A percentile compares a stretch with the other conserved stretches of the same genome.
Conservation (phyloP, 2,888 invertebrate genomes). For the Oeneis ivallda region DNA sequence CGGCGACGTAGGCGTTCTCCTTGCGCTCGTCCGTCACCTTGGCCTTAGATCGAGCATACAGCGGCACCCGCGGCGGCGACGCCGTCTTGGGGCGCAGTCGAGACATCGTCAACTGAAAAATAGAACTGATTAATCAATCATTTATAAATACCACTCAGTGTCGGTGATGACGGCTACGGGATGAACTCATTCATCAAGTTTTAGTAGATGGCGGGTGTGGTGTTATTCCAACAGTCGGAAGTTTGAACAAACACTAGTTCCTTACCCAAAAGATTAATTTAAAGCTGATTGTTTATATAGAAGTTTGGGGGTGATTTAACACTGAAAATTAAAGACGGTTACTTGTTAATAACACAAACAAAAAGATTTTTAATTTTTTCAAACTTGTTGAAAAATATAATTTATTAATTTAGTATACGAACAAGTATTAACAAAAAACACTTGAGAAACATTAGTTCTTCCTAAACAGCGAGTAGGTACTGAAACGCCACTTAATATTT, state of each 20-base stretch:
- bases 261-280: slow-evolving; percentile 65
- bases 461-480: no score
- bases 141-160: neutral
- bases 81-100: slow-evolving; percentile 67
- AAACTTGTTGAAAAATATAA: neutral
- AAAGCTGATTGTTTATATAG: slow-evolving; percentile 57
- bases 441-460: no score
- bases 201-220: slow-evolving; percentile 49
- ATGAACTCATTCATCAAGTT: slow-evolving; percentile 28
- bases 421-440: no score
- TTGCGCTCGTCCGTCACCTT: slow-evolving; percentile 73
- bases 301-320: slow-evolving; percentile 54
- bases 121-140: slow-evolving; percentile 17
- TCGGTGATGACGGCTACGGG: slow-evolving; percentile 8
- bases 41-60: slow-evolving; percentile 66
- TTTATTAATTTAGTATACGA: neutral
- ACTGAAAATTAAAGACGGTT: slow-evolving; percentile 73
- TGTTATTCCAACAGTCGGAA: slow-evolving; percentile 49
- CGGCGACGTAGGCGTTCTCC: slow-evolving; percentile 72
- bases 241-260: slow-evolving; percentile 56
- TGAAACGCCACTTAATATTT: no score
- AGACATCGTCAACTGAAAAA: slow-evolving; percentile 69
- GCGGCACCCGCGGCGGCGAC: slow-evolving; percentile 63
- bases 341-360: slow-evolving; percentile 36
- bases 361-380: neutral